These are phyloP conservation scores for Sialia sialis DNA, from an alignment of 2,113 vertebrate genomes.

Conservation along the genomic window DNA sequence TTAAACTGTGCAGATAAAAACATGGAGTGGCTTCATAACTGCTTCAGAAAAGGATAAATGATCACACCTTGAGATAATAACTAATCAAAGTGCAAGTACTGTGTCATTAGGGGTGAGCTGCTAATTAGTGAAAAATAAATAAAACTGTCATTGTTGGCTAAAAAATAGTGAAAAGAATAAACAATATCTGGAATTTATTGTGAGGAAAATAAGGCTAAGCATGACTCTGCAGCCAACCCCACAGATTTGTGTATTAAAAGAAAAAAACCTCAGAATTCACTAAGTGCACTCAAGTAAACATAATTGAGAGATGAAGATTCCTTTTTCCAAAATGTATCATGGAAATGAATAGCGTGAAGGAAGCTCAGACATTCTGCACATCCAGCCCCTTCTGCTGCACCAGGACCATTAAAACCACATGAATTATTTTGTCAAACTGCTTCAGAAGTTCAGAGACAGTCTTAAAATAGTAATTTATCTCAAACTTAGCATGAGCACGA, in stretches of 20 bases:
- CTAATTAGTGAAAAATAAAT: constrained; percentile 71
- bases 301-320: background rate
- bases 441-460: background rate
- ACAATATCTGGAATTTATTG: constrained; percentile 44
- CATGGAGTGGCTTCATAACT: background rate
- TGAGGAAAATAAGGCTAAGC: background rate
- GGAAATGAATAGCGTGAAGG: background rate
- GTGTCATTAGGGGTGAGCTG: constrained; percentile 32
- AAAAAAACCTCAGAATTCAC: background rate
- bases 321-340: background rate
- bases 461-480: constrained; percentile 24
- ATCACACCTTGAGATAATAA: constrained; percentile 55
- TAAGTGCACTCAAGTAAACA: background rate
- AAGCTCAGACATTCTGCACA: background rate
- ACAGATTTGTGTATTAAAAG: background rate
- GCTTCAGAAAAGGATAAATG: background rate
- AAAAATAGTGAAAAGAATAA: constrained; percentile 53
- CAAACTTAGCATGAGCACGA: background rate
- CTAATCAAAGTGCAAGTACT: constrained; percentile 28
- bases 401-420: constrained; percentile 6
- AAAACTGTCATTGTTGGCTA: constrained; percentile 49
- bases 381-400: background rate
- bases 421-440: constrained; percentile 35
- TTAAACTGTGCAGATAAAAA: background rate
- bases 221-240: background rate